These are phyloP conservation scores for Hecatera dysodea DNA, from an alignment of 2,888 invertebrate species.

Conservation along the genomic window DNA sequence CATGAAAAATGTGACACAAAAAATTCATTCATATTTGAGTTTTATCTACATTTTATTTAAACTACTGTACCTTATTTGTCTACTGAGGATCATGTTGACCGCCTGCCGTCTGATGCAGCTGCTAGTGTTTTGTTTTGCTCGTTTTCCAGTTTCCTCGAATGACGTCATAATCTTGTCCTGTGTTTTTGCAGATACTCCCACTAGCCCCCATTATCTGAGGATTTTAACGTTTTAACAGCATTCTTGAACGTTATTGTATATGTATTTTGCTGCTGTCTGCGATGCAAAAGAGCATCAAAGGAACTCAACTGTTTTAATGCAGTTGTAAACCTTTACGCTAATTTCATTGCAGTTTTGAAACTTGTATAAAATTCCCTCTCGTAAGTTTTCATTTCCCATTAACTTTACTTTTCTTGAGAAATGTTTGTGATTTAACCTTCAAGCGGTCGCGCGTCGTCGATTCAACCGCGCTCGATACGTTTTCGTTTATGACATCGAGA, in stretches of 20 bases:
- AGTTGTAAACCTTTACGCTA: not conserved
- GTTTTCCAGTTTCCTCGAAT: constrained; percentile 39
- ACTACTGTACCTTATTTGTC: constrained; percentile 25
- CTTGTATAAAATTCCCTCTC: too few relatives aligned
- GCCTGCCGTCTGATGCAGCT: constrained; percentile 53
- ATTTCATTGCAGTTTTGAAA: not conserved
- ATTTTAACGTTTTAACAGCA: constrained; percentile 28
- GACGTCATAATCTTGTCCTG: constrained; percentile 45
- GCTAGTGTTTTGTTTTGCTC: constrained; percentile 48
- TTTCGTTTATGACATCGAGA: too few relatives aligned
- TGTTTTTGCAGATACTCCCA: constrained; percentile 26
- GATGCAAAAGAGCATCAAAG: not conserved
- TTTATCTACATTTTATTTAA: not conserved
- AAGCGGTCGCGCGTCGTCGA: too few relatives aligned
- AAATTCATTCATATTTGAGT: not conserved
- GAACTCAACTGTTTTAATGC: not conserved
- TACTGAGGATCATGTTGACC: constrained; percentile 26
- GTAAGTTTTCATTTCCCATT: too few relatives aligned
- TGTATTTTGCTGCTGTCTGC: not conserved
- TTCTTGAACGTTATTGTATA: constrained; percentile 8
- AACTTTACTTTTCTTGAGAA: too few relatives aligned
- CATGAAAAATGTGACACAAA: not conserved
- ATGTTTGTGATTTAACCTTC: too few relatives aligned
- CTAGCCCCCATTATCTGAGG: constrained; percentile 15
- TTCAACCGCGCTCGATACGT: too few relatives aligned